Evolutionary conservation across 2,888 invertebrate species (phyloP).

Genomic region (Pammene aurita): DNA sequence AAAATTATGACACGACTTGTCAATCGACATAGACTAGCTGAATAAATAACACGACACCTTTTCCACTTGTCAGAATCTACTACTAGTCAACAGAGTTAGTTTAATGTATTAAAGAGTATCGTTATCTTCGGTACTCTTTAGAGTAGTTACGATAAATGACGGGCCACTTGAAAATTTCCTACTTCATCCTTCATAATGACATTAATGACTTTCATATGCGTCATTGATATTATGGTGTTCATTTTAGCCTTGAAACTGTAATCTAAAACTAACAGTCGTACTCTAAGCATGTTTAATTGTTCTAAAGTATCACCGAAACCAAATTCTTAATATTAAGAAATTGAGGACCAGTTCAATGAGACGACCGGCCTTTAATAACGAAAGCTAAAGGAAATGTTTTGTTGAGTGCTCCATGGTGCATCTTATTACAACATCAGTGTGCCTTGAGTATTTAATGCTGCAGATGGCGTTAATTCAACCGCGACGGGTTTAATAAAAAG

Average conservation of each 20-base stretch:
- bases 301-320: no score
- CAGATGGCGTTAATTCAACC: no score
- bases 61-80: not conserved
- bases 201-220: not conserved
- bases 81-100: not conserved
- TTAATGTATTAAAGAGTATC: not conserved
- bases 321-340: not conserved
- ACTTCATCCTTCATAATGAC: constrained; percentile 2
- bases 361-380: no score
- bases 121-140: constrained; percentile 7
- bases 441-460: no score
- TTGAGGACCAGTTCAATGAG: no score
- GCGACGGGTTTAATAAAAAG: no score
- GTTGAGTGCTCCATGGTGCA: no score
- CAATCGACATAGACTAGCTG: no score
- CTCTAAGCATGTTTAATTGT: not conserved
- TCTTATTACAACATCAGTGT: no score
- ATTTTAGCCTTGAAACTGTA: not conserved
- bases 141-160: constrained; percentile 1
- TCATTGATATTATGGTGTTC: not conserved
- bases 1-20: no score
- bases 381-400: no score
- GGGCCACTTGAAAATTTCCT: not conserved
- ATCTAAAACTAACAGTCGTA: not conserved
- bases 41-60: no score